A percentile compares a stretch with the other conserved stretches of the same genome.
These are phyloP conservation scores for Holothuria leucospilota DNA, from an alignment of 53 echinoderm and acorn worm genomes.

Conservation along the genomic window DNA sequence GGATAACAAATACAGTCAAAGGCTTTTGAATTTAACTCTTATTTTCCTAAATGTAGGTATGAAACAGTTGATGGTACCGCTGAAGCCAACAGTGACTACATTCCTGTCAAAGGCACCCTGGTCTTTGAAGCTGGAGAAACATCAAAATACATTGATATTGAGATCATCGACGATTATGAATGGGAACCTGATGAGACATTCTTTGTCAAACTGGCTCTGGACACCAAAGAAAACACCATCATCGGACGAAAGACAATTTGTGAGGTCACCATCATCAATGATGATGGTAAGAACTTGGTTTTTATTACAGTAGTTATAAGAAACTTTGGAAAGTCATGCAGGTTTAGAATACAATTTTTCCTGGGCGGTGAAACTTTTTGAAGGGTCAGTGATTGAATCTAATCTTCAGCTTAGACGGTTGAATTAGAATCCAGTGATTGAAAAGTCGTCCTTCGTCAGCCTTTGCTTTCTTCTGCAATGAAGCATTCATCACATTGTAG, in stretches of 20 bases:
- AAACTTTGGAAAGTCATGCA: no score
- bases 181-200: conserved; percentile 99
- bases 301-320: not conserved
- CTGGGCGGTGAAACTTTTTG: no score
- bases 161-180: conserved; percentile 98
- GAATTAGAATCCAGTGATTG: no score
- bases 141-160: conserved; percentile 90
- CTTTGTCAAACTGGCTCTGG: conserved; percentile 89
- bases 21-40: no score
- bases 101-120: conserved; percentile 81
- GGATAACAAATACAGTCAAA: no score
- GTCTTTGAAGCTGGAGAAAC: conserved; percentile 94
- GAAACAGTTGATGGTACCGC: conserved; percentile 97
- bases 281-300: conserved; percentile 76
- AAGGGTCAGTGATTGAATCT: no score
- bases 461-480: not conserved
- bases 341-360: no score
- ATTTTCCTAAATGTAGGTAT: conserved; percentile 55
- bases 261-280: conserved; percentile 96
- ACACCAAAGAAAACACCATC: conserved; percentile 61
- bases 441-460: no score
- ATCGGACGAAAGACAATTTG: conserved; percentile 84
- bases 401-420: no score
- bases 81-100: conserved; percentile 91
- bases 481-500: not conserved